Evolutionary conservation across 2,113 vertebrate species (phyloP), one percentile per base, ranked within the genome.

Genomic region (Martes martes): DNA sequence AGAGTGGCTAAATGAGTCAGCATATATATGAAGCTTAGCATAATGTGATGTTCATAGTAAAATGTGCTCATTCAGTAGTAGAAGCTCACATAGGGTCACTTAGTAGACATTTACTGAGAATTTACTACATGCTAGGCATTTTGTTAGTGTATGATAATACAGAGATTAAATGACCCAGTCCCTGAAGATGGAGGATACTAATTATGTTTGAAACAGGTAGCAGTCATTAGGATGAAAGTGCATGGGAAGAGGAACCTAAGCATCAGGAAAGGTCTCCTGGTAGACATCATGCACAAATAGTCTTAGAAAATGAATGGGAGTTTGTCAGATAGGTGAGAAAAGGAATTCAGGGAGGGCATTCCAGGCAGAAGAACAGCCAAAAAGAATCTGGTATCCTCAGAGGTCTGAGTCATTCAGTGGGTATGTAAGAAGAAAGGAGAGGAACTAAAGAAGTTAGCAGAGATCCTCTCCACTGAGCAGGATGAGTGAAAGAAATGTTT

Each of bases 241-340:
- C 39, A 39, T n/a, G 50, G 57, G 23, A 92, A 39, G 47, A 67
- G 57, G 11, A 14, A 74, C 80, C 28, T 69, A 9, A 80, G 18
- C 47, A 36, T 83, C 47, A 59, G 18, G 55, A 89, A 93, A 83
- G 69, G 42, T 36, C 47, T 39, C 18, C 47, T 26, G 33, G 6
- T 7, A 74, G 7, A 74, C 33, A 55, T 67, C 45, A 33, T 19
- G 36, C 4, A 42, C 31, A 69, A 33, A 67, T 5, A 55, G 5
- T 57, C 73, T 96, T 91, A 63, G 59, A 52, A 93, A 97, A 88
- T 50, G 13, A 94, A 84, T 81, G 33, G 23, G 3, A 91, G 55
- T 82, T 61, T 93, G 0, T 13, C 65, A 92, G 69, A n/a, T 28
- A 81, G 8, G 19, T 82, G 45, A 63, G 23, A 26, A 63, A 78